These are phyloP conservation scores for Nilaparvata lugens DNA, from an alignment of 1,140 invertebrate species.

Conservation along the genomic window DNA sequence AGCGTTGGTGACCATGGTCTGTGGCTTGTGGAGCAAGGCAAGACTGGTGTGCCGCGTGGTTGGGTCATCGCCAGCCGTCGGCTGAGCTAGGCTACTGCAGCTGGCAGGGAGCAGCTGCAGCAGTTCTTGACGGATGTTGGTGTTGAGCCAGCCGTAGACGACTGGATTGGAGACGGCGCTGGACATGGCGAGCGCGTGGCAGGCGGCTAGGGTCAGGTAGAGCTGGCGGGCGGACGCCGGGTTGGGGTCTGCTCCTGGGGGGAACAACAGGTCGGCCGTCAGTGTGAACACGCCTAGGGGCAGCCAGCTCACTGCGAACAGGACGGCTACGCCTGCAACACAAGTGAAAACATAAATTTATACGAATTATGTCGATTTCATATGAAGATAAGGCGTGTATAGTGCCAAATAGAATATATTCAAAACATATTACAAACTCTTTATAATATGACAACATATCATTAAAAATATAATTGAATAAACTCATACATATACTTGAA, in stretches of 20 bases:
- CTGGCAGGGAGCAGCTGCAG: slow-evolving; percentile 29
- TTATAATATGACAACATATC: too few species aligned
- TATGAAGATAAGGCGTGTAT: too few species aligned
- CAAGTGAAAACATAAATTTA: not conserved
- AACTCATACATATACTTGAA: too few species aligned
- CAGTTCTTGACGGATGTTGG: slow-evolving; percentile 38
- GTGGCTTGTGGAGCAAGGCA: too few species aligned
- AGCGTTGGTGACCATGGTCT: too few species aligned
- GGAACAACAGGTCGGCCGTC: slow-evolving; percentile 32
- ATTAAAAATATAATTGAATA: too few species aligned
- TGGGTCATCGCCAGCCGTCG: too few species aligned
- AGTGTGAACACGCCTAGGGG: slow-evolving; percentile 43
- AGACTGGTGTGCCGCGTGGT: too few species aligned
- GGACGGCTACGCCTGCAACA: slow-evolving; percentile 30
- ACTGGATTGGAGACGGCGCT: slow-evolving; percentile 44
- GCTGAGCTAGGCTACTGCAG: not conserved
- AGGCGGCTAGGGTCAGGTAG: slow-evolving; percentile 38
- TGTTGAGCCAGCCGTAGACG: slow-evolving; percentile 45
- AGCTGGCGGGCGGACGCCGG: slow-evolving; percentile 26
- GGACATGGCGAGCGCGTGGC: slow-evolving; percentile 45
- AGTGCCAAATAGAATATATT: too few species aligned
- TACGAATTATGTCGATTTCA: too few species aligned
- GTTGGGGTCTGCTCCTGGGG: slow-evolving; percentile 16
- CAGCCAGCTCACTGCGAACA: slow-evolving; percentile 43
- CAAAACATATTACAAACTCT: too few species aligned